phyloP scores from a whole-genome alignment of 1,140 invertebrate genomes.

The Pogonomyrmex barbatus region DNA sequence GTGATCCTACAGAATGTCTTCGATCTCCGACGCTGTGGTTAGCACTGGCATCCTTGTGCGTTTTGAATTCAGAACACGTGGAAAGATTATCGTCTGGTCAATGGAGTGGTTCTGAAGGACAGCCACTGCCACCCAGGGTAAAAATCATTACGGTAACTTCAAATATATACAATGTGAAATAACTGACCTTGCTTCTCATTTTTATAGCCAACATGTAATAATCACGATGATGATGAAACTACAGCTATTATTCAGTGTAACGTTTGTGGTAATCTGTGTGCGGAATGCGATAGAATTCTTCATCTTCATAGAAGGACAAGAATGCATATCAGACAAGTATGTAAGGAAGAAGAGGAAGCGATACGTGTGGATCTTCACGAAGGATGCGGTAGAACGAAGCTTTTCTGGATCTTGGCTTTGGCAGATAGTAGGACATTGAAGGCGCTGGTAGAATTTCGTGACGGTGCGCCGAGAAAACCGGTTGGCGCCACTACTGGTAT shows the following conservation, averaged over 20 bases:
- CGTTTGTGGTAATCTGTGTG: slow-evolving; percentile 96
- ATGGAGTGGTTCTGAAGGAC: slow-evolving; percentile 88
- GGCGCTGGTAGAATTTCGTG: slow-evolving; percentile 96
- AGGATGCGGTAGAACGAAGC: slow-evolving; percentile 97
- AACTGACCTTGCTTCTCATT: slow-evolving; percentile 1
- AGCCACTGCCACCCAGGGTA: slow-evolving; percentile 89
- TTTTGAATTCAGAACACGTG: slow-evolving; percentile 96
- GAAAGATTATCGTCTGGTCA: slow-evolving; percentile 92
- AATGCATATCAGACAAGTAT: slow-evolving; percentile 95
- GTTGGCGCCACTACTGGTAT: slow-evolving; percentile 89
- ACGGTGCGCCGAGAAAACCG: slow-evolving; percentile 87
- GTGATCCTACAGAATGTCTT: slow-evolving; percentile 92
- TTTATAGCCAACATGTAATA: slow-evolving; percentile 93
- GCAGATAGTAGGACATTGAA: slow-evolving; percentile 97
- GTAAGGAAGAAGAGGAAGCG: slow-evolving; percentile 98
- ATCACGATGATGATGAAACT: slow-evolving; percentile 98
- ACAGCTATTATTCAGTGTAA: slow-evolving; percentile 97
- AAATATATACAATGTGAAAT: neutral
- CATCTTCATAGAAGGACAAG: slow-evolving; percentile 96
- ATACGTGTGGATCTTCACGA: slow-evolving; percentile 98
- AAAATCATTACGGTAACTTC: neutral
- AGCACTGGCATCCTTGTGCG: slow-evolving; percentile 96
- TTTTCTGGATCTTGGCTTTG: slow-evolving; percentile 97
- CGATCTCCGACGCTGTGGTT: slow-evolving; percentile 95
- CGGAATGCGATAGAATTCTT: slow-evolving; percentile 97